These are phyloP conservation scores for Dascillus cervinus DNA, from an alignment of 2,888 invertebrate species.

Conservation along the genomic window DNA sequence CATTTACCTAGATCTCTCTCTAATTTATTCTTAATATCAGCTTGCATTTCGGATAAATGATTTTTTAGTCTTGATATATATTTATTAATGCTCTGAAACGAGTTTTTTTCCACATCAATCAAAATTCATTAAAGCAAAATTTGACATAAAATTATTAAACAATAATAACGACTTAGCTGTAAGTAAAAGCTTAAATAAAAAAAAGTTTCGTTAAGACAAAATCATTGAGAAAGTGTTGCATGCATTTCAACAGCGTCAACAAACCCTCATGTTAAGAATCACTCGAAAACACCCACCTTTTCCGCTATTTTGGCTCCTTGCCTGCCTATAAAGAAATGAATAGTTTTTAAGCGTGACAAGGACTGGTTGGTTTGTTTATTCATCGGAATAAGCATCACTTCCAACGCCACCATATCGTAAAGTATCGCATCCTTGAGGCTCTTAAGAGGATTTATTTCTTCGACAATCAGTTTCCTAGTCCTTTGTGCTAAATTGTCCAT, in stretches of 20 bases:
- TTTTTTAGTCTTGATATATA: slow-evolving; percentile 20
- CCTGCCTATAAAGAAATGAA: slow-evolving; percentile 68
- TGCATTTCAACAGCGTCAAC: no score
- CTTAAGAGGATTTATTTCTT: slow-evolving; percentile 61
- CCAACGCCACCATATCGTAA: slow-evolving; percentile 68
- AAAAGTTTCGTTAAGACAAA: no score
- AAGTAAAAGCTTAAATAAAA: no score
- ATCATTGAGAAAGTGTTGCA: no score
- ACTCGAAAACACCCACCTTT: slow-evolving; percentile 50
- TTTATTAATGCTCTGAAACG: background rate
- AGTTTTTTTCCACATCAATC: no score
- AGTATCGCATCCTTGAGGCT: slow-evolving; percentile 63
- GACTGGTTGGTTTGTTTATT: slow-evolving; percentile 66
- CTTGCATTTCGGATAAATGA: slow-evolving; percentile 49
- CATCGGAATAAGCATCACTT: slow-evolving; percentile 64
- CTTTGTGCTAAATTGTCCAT: slow-evolving; percentile 61
- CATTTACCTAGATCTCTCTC: slow-evolving; percentile 62
- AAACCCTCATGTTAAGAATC: no score
- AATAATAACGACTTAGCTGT: no score
- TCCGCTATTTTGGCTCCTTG: slow-evolving; percentile 63
- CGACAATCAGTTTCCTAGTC: slow-evolving; percentile 56
- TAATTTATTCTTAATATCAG: slow-evolving; percentile 55
- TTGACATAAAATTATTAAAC: background rate
- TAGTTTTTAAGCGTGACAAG: slow-evolving; percentile 64
- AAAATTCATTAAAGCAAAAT: no score